Evolutionary conservation across 2,888 invertebrate genomes (phyloP), one percentile per base, ranked within the genome.

Genomic region (Nasonia oneida): DNA sequence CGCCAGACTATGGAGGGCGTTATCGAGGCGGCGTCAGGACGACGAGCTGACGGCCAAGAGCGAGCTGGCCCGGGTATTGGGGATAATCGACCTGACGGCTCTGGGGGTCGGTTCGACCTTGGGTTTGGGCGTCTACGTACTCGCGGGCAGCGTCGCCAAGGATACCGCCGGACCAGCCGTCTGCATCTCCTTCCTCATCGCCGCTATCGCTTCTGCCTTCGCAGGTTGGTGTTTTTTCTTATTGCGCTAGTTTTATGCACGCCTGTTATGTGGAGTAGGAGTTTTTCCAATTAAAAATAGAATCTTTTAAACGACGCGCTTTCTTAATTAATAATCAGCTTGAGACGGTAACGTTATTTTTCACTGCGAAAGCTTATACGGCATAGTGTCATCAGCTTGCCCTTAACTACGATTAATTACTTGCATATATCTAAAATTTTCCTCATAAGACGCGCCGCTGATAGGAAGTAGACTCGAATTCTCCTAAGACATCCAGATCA

Each of bases 121-220:
- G 18, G 99, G 99, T 0, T 95, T 99, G 47, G 99, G 99, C 0
- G 98, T 99, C 18, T 99, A 99, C 93, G 98, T 99, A 75, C 94
- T 99, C 87, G 98, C 98, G 6, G 98, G 98, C 0, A 95, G 97
- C 14, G 98, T 98, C 3, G 98, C 98, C 14, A 97, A 96, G 91
- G 95, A 96, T 67, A 96, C 96, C 3, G 97, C 98, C 0, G 99
- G 99, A 0, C 99, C 99, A 0, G 98, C 98, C 0, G 98, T 98
- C 1, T 96, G 97, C 8, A 91, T 99, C 29, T 98, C 98, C 61
- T 99, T 99, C 92, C 94, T 98, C 29, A 96, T 98, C 0, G 99
- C 99, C 1, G 99, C 98, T 5, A 93, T 99, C 57, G 98, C 98
- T 0, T 98, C 98, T 0, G 97, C 98, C 1, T 96, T 99, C 93